These are phyloP conservation scores for Diachasma alloeum DNA, from an alignment of 1,140 invertebrate genomes.

Conservation along the genomic window DNA sequence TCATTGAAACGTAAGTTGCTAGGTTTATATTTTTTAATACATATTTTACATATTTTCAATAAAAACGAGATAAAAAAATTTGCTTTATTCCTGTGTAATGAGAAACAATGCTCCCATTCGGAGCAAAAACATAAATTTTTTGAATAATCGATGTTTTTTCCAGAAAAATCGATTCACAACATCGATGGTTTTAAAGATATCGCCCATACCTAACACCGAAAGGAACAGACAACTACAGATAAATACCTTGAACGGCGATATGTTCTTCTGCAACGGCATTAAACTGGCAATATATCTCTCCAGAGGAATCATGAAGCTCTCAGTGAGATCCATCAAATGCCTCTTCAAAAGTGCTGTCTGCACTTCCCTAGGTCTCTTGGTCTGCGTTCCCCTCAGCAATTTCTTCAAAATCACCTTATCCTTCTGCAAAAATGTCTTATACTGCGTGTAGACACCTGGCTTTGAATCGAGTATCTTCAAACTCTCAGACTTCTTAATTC, in stretches of 20 bases:
- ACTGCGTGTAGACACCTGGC: slow-evolving; percentile 92
- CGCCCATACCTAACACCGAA: too few relatives aligned
- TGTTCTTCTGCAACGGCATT: slow-evolving; percentile 97
- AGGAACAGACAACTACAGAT: too few relatives aligned
- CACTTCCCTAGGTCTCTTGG: slow-evolving; percentile 84
- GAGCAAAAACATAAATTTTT: too few relatives aligned
- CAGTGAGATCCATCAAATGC: slow-evolving; percentile 94
- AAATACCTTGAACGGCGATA: slow-evolving; percentile 89
- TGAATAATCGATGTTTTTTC: too few relatives aligned
- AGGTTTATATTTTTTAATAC: too few relatives aligned
- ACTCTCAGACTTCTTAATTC: slow-evolving; percentile 67
- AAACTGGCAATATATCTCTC: slow-evolving; percentile 96
- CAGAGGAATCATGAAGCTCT: slow-evolving; percentile 98
- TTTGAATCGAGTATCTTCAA: slow-evolving; percentile 76
- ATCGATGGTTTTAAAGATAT: too few relatives aligned
- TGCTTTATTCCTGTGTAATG: too few relatives aligned
- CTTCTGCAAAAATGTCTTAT: slow-evolving; percentile 91
- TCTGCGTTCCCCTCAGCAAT: slow-evolving; percentile 82
- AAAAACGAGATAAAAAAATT: too few relatives aligned
- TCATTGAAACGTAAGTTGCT: too few relatives aligned
- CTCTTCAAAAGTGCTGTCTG: slow-evolving; percentile 87
- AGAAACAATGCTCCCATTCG: too few relatives aligned
- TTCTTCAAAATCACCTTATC: slow-evolving; percentile 95
- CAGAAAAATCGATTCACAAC: too few relatives aligned
- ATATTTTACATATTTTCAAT: too few relatives aligned